phyloP scores from a whole-genome alignment of 2,113 vertebrate genomes.

The Clupea harengus region DNA sequence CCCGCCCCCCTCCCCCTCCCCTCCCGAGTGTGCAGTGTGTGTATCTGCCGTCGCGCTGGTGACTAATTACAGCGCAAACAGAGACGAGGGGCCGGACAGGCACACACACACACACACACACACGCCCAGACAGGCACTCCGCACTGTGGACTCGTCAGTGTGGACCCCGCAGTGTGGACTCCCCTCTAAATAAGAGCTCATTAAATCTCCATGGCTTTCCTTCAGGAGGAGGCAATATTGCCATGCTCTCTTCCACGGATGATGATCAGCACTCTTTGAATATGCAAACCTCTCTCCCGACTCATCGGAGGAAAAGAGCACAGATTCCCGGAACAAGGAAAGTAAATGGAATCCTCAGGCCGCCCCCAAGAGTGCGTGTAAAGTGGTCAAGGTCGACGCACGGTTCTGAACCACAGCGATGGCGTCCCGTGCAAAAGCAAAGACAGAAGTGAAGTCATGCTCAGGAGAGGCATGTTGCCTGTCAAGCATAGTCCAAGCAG shows the following conservation, averaged over 20 bases:
- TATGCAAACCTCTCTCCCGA: background rate
- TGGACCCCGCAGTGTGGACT: too few relatives aligned
- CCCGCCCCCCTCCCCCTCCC: background rate
- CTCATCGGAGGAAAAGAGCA: background rate
- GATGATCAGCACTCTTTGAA: background rate
- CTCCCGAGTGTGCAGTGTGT: background rate
- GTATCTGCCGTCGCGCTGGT: slow-evolving; percentile 46
- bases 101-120: too few relatives aligned
- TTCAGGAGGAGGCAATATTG: background rate
- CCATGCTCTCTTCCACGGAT: background rate
- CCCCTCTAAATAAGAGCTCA: too few relatives aligned
- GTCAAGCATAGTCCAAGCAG: background rate
- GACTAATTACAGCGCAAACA: slow-evolving; percentile 65
- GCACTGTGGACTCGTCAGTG: too few relatives aligned
- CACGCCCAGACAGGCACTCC: too few relatives aligned
- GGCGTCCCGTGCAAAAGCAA: background rate
- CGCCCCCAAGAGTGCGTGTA: background rate
- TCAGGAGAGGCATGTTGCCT: background rate
- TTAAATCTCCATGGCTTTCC: background rate
- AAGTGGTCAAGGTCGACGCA: background rate
- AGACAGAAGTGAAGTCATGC: background rate
- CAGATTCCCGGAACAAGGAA: background rate
- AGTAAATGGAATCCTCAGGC: background rate
- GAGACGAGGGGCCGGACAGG: slow-evolving; percentile 29
- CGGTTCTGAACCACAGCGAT: background rate